Evolutionary conservation across 2,797 vertebrate species (phyloP), one percentile per base, ranked within the genome.

Genomic region (Knipowitschia caucasica): DNA sequence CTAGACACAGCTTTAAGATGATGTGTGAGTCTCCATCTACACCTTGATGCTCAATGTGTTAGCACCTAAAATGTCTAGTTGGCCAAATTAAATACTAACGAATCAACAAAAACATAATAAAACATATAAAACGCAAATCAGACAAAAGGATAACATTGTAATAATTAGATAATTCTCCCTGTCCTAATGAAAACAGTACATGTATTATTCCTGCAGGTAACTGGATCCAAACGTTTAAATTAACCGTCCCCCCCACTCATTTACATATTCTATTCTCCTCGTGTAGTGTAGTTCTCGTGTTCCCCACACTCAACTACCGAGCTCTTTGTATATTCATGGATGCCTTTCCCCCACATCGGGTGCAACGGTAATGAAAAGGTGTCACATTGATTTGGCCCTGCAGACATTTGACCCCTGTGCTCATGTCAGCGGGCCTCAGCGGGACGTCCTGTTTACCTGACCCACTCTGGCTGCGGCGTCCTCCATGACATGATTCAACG

Each of bases 351-450:
- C 71, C 59, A 67, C 20, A 27, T 34, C 46, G 52, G 58, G 52
- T 40, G 4, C 12, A 24, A 6, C 24, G 64, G 80, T 55, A 78
- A 43, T 75, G 64, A 62, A 64, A 73, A 25, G 38, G 12, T 77
- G 72, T 75, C 73, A 71, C 69, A 63, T 69, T 27, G 73, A 72
- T 66, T 66, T 71, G 59, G 59, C 57, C 53, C 61, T 43, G 38
- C 29, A 64, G 59, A 57, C 53, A 62, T 40, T 57, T 40, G 36
- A 80, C 72, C 67, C 53, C 21, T 50, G 39, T 34, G 66, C 42
- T 51, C 63, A 71, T 53, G 49, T 67, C 80, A 56, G 44, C 49
- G 21, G 62, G 52, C 30, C 55, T 62, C 50, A 44, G 44, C 29
- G 10, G 20, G 26, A 69, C 47, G 56, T 66, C 64, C 54, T 36